phyloP scores from a whole-genome alignment of 37 sponge, comb jelly and placozoan genomes.

The Eunapius fragilis region DNA sequence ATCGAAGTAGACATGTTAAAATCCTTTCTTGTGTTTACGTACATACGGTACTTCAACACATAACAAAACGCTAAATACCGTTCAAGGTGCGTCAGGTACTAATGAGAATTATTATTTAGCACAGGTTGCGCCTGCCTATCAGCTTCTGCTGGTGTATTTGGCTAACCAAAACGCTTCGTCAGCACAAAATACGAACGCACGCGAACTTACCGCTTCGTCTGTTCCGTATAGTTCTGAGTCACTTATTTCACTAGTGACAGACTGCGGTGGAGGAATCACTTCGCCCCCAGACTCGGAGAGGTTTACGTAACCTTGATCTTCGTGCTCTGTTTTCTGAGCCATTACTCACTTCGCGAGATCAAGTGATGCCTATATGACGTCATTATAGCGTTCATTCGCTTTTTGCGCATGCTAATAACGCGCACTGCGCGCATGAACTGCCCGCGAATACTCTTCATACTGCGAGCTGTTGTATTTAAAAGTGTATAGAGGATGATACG shows the following conservation, averaged over 20 bases:
- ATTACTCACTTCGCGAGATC: neutral
- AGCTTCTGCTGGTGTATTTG: neutral
- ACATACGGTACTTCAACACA: neutral
- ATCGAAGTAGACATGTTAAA: too few relatives aligned
- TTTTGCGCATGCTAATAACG: neutral
- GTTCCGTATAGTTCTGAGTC: neutral
- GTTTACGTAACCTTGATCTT: neutral
- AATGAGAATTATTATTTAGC: neutral
- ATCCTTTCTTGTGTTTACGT: too few relatives aligned
- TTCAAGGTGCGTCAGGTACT: neutral
- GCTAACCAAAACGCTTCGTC: neutral
- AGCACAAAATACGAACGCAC: neutral
- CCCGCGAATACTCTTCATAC: neutral
- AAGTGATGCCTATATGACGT: neutral
- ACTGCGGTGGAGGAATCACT: neutral
- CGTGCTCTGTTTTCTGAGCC: neutral
- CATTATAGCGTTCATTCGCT: neutral
- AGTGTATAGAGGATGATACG: constrained; percentile 25
- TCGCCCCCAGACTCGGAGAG: neutral
- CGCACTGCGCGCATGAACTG: neutral
- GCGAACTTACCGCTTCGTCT: neutral
- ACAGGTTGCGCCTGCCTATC: neutral
- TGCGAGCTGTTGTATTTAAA: neutral
- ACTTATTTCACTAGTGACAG: neutral
- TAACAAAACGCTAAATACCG: neutral